Conservation (phyloP, 1,140 invertebrate species). For the Ladona fulva region DNA sequence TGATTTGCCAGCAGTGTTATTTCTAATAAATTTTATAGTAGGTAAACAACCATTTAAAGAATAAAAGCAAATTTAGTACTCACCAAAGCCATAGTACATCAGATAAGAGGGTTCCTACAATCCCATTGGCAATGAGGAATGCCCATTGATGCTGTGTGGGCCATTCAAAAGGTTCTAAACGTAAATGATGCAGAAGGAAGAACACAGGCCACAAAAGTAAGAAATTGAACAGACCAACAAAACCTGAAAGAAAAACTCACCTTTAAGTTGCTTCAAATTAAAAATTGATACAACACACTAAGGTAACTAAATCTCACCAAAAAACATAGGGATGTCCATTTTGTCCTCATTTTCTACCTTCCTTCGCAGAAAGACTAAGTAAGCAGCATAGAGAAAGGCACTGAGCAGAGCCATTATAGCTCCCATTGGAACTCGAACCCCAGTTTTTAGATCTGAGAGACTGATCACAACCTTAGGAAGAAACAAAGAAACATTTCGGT, state of each 20-base stretch:
- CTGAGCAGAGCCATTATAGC: conserved; percentile 62
- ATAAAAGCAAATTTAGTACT: conserved; percentile 27
- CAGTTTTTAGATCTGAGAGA: conserved; percentile 48
- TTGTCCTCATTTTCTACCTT: conserved; percentile 79
- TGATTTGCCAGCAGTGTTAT: too few relatives aligned
- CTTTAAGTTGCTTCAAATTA: conserved; percentile 17
- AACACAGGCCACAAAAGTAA: conserved; percentile 78
- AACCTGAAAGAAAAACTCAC: conserved; percentile 47
- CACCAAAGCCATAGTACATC: conserved; percentile 84
- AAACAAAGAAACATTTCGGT: conserved; percentile 21
- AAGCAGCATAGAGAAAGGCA: conserved; percentile 74
- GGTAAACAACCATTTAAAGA: neutral
- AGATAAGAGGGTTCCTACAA: conserved; percentile 78
- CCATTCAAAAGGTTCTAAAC: conserved; percentile 70
- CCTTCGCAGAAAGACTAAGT: conserved; percentile 69
- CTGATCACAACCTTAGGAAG: conserved; percentile 54
- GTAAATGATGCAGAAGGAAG: conserved; percentile 65
- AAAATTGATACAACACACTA: neutral
- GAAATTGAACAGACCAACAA: conserved; percentile 77
- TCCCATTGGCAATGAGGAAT: conserved; percentile 68
- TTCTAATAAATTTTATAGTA: neutral
- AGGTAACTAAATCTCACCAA: conserved; percentile 49
- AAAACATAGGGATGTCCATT: conserved; percentile 83
- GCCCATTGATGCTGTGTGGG: conserved; percentile 69
- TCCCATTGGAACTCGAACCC: conserved; percentile 38